Evolutionary conservation across 1,140 invertebrate genomes (phyloP).

Genomic region (Caenorhabditis inopinata): DNA sequence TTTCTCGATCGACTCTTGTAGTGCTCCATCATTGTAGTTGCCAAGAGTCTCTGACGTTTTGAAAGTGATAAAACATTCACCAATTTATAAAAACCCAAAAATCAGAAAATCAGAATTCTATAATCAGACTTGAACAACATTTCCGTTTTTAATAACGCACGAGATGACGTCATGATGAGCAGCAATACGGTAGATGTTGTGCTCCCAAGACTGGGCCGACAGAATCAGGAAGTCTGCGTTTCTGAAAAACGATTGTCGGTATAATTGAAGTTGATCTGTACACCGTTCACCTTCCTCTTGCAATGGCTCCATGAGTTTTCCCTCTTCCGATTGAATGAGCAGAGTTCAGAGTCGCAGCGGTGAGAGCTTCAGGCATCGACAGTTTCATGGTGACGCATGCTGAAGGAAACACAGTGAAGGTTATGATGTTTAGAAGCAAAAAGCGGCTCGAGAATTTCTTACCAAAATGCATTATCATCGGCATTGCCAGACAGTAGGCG

Average conservation of each 20-base stretch:
- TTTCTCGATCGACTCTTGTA: too few relatives aligned
- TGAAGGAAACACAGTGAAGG: too few relatives aligned
- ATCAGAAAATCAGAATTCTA: too few relatives aligned
- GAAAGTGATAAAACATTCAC: too few relatives aligned
- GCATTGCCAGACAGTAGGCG: conserved; percentile 72
- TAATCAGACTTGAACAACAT: conserved; percentile 46
- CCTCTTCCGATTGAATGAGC: conserved; percentile 71
- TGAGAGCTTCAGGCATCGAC: conserved; percentile 72
- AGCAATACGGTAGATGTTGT: conserved; percentile 74
- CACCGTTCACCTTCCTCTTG: conserved; percentile 28
- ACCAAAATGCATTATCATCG: conserved; percentile 73
- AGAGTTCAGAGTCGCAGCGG: conserved; percentile 73
- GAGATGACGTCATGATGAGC: conserved; percentile 70
- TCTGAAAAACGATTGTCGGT: conserved; percentile 30
- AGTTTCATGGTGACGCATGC: conserved; percentile 72
- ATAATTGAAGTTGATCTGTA: background rate
- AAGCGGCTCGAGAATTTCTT: background rate
- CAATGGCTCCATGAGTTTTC: conserved; percentile 61
- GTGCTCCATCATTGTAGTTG: too few relatives aligned
- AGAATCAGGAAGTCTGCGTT: conserved; percentile 60
- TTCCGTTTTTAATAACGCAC: conserved; percentile 69
- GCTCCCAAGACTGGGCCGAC: conserved; percentile 71
- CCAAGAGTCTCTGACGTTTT: too few relatives aligned
- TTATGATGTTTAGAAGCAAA: background rate
- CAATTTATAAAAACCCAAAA: too few relatives aligned